A percentile compares a stretch with the other conserved stretches of the same genome.
Evolutionary conservation across 2,113 vertebrate genomes (phyloP).

Genomic region (Lophura nycthemera): DNA sequence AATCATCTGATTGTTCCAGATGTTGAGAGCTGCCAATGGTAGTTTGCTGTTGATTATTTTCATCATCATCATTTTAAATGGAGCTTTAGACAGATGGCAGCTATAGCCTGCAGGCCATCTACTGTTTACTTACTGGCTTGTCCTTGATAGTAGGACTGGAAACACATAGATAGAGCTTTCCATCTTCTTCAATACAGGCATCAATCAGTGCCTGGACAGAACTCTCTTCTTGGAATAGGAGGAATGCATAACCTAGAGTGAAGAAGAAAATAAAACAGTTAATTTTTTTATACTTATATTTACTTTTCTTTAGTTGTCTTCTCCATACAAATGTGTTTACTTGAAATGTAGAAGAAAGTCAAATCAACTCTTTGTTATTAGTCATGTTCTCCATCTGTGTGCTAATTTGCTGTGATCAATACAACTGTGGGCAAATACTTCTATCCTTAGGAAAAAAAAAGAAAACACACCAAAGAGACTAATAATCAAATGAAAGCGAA

Average conservation of each 20-base stretch:
- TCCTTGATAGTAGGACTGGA: constrained; percentile 99
- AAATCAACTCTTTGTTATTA: background rate
- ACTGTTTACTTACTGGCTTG: constrained; percentile 91
- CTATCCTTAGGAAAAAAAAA: background rate
- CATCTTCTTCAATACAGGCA: constrained; percentile 96
- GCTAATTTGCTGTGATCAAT: background rate
- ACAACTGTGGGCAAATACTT: background rate
- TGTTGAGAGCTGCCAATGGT: background rate
- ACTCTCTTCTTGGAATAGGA: constrained; percentile 98
- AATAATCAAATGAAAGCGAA: background rate
- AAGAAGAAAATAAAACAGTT: background rate
- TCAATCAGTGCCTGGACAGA: constrained; percentile 97
- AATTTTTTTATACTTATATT: background rate
- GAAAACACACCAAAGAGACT: background rate
- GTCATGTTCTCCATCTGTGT: background rate
- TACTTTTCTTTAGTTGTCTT: background rate
- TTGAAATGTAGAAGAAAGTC: background rate
- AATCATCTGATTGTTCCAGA: constrained; percentile 34
- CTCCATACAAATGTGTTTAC: background rate
- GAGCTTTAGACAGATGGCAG: constrained; percentile 38
- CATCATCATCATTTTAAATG: background rate
- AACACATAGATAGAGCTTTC: constrained; percentile 97
- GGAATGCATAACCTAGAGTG: constrained; percentile 92
- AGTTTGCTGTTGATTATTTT: constrained; percentile 35
- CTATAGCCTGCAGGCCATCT: background rate